Evolutionary conservation across 1,140 invertebrate genomes (phyloP).

Genomic region (Drosophila carrolli): DNA sequence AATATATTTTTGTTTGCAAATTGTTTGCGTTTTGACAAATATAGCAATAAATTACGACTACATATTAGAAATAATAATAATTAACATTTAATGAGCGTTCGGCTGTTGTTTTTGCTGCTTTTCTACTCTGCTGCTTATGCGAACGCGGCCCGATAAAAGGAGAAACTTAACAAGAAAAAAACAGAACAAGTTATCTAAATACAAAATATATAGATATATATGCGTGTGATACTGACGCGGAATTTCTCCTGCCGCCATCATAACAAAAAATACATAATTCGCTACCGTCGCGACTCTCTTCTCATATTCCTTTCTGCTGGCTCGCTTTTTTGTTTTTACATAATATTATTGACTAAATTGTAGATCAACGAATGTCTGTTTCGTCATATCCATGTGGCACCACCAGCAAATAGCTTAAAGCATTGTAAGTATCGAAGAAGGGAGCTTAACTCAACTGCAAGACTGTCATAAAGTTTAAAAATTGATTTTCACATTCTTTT

Average conservation of each 20-base stretch:
- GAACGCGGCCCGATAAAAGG: slow-evolving; percentile 48
- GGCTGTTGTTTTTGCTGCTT: slow-evolving; percentile 36
- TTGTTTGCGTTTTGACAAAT: slow-evolving; percentile 60
- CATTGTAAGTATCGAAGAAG: slow-evolving; percentile 11
- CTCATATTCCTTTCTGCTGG: slow-evolving; percentile 1
- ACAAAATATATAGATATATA: slow-evolving; percentile 40
- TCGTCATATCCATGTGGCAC: slow-evolving; percentile 45
- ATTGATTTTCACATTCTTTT: background rate
- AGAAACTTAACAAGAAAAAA: slow-evolving; percentile 64
- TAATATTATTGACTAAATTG: slow-evolving; percentile 79
- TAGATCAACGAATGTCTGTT: slow-evolving; percentile 80
- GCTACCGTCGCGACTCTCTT: slow-evolving; percentile 10
- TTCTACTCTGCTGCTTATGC: slow-evolving; percentile 17
- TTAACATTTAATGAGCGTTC: slow-evolving; percentile 76
- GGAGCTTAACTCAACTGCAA: background rate
- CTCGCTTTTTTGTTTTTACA: slow-evolving; percentile 39
- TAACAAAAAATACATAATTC: slow-evolving; percentile 50
- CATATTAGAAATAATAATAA: slow-evolving; percentile 73
- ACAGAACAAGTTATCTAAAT: slow-evolving; percentile 55
- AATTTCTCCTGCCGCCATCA: slow-evolving; percentile 23
- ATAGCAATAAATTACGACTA: slow-evolving; percentile 73
- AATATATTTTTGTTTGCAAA: slow-evolving; percentile 64
- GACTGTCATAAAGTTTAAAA: background rate
- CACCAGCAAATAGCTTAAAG: slow-evolving; percentile 1
- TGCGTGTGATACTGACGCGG: slow-evolving; percentile 32